phyloP scores from a whole-genome alignment of 1,140 invertebrate species.

The Temnothorax nylanderi region DNA sequence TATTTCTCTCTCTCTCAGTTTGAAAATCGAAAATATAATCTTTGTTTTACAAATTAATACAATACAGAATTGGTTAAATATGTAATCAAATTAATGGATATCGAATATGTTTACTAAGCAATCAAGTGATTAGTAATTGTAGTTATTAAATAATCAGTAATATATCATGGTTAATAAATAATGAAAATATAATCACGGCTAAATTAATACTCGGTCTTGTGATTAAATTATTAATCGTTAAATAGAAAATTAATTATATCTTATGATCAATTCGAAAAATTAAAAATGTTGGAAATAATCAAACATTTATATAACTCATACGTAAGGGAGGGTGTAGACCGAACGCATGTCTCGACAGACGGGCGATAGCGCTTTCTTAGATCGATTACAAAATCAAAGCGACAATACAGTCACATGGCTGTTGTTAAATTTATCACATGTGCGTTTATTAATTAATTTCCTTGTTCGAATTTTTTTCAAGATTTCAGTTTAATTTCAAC shows the following conservation, averaged over 20 bases:
- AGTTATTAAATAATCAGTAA: conserved; percentile 37
- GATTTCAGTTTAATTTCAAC: not conserved
- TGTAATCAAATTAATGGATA: conserved; percentile 29
- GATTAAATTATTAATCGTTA: conserved; percentile 29
- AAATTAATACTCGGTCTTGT: conserved; percentile 27
- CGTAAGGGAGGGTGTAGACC: no score
- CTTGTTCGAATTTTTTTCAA: not conserved
- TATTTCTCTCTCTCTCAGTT: not conserved
- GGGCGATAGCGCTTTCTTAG: no score
- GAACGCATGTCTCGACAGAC: no score
- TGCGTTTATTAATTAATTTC: conserved; percentile 9
- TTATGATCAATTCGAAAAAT: conserved; percentile 8
- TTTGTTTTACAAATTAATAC: conserved; percentile 20
- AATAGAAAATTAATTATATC: conserved; percentile 16
- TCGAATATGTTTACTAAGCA: conserved; percentile 34
- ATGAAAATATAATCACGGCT: conserved; percentile 37
- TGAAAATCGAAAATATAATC: conserved; percentile 3
- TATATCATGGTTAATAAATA: conserved; percentile 12
- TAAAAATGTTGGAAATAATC: not conserved
- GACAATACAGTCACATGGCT: no score
- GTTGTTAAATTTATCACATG: no score
- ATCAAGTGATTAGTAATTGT: conserved; percentile 42
- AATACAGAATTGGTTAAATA: conserved; percentile 24
- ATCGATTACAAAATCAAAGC: no score
- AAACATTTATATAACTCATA: not conserved